Evolutionary conservation across 2,113 vertebrate genomes (phyloP).

Genomic region (Myrmecophaga tridactyla): DNA sequence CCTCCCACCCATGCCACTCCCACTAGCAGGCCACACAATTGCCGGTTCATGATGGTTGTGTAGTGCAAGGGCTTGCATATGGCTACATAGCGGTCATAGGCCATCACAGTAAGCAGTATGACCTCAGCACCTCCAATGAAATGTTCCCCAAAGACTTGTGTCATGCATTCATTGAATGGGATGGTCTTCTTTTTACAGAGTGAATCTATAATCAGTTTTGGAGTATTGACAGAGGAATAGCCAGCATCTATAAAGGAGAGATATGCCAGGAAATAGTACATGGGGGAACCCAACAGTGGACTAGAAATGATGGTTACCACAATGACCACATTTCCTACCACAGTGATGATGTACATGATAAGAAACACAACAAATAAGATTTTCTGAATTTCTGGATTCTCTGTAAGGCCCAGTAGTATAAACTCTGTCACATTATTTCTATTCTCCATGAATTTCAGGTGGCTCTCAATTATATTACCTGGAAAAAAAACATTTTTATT

Average conservation of each 20-base stretch:
- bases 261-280: slow-evolving; percentile 78
- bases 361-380: slow-evolving; percentile 70
- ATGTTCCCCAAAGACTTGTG: slow-evolving; percentile 70
- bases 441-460: too few relatives aligned
- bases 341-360: slow-evolving; percentile 61
- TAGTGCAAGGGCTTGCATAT: slow-evolving; percentile 78
- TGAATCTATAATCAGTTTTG: slow-evolving; percentile 72
- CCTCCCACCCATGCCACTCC: slow-evolving; percentile 46
- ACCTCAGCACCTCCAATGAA: slow-evolving; percentile 72
- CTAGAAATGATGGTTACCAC: slow-evolving; percentile 60
- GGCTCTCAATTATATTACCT: not conserved
- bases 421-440: too few relatives aligned
- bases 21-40: not conserved
- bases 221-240: slow-evolving; percentile 74
- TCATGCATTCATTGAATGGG: slow-evolving; percentile 67
- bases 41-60: slow-evolving; percentile 45
- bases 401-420: too few relatives aligned
- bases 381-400: slow-evolving; percentile 33
- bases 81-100: slow-evolving; percentile 70
- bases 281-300: slow-evolving; percentile 52
- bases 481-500: not conserved
- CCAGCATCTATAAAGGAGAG: slow-evolving; percentile 76
- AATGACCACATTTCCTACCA: slow-evolving; percentile 75
- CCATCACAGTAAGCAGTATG: slow-evolving; percentile 76
- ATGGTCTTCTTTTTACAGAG: slow-evolving; percentile 68